Base-by-base conservation (phyloP, 2,888 invertebrate species). In the Cerastis leucographa region DNA sequence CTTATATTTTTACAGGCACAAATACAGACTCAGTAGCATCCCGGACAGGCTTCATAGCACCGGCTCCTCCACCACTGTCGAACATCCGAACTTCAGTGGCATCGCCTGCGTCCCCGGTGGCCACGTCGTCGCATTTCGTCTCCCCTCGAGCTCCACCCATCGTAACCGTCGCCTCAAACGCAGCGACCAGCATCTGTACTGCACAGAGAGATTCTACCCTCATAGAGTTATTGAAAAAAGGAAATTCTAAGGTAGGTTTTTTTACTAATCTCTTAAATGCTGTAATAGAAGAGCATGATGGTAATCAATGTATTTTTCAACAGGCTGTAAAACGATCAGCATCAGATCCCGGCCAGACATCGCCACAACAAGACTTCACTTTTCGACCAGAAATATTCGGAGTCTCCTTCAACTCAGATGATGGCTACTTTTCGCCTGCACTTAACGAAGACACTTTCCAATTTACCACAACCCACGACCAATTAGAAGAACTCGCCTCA, bases 361-460 rank as follows among this genome's bases (percentile, higher is more conserved):
- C 97, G 61, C 96, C 96, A 42, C 97, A 97, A 86, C 97, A 97
- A 90, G 97, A 97, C 81, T 97, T 97, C 79, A 97, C 96, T 88
- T 97, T 97, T 90, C 97, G 97, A 83, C 97, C 97, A 11, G 97
- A 97, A 71, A 90, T 97, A 22, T 98, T 98, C 76, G 98, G 97
- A 65, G 97, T 97, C 17, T 97, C 97, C 14, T 97, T 97, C 89
- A 97, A 97, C 87, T 97, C 97, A 1, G 97, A 97, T 80, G 97
- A 97, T 84, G 96, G 97, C 89, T 97, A 97, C 94, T 95, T 97
- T 93, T 97, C 97, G 42, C 97, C 97, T 79, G 97, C 97, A 89
- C 92, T 98, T 72, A 97, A 98, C 91, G 98, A 98, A 85, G 98
- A 98, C 89, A 98, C 98, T 80, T 97, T 98, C 71, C 97, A 97